Base-by-base conservation (phyloP, 2,113 vertebrate genomes). In the Rhea pennata region DNA sequence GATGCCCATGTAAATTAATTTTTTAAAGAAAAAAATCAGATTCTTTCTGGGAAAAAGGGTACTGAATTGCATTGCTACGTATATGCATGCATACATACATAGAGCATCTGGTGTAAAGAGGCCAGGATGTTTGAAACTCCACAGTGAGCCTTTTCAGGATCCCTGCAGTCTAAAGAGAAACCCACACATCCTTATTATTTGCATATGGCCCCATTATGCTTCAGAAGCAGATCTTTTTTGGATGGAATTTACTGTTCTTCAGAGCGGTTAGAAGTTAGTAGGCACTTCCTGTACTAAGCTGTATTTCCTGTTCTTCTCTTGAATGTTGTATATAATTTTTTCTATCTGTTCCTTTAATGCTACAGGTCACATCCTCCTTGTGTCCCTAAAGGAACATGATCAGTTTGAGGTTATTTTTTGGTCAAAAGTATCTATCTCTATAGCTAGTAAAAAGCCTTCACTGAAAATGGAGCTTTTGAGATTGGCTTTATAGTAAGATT, bases 141-240 rank as follows among this genome's bases (percentile, higher is more conserved):
- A 74, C 42, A 93, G 88, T 1, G n/a, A 92, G 80, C 31, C 69
- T 88, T 94, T 94, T 94, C 87, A 90, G 75, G 64, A 74, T 95
- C 33, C 64, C 82, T 83, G 90, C 74, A 79, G 81, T 33, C 72
- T 96, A 86, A 96, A 92, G 54, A 92, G 78, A 96, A 95, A 89
- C 78, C 58, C 81, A 72, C 84, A 85, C 88, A 90, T 90, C 21
- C 69, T 84, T 81, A 92, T 76, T 91, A 96, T 96, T 95, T 96
- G 90, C 95, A 95, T 95, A 80, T 84, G 90, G 89, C 79, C 79
- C 88, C 90, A 88, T 96, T 96, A 95, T 66, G 79, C 82, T 80
- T 67, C 73, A 91, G 74, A 92, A 92, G 88, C 42, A 75, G 48
- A 44, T 81, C 10, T 10, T 84, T 93, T 94, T 78, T 62, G 94